Conservation (phyloP, 2,113 vertebrate genomes). For the Brienomyrus brachyistius region DNA sequence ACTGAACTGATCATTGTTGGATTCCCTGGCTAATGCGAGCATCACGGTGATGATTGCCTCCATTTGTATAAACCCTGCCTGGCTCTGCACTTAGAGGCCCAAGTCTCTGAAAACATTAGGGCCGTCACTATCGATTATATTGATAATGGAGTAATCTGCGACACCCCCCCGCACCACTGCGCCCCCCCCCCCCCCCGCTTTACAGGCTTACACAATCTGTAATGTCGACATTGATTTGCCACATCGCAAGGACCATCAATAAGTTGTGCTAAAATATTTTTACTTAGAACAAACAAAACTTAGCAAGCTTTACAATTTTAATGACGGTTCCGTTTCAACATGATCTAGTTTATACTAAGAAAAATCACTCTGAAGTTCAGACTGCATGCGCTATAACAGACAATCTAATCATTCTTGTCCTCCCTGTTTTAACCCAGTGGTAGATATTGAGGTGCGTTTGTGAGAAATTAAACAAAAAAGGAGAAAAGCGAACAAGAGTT, state of each 20-base stretch:
- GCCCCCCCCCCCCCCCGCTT: background rate
- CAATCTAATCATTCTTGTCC: background rate
- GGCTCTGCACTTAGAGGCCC: background rate
- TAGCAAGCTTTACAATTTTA: background rate
- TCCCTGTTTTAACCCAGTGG: background rate
- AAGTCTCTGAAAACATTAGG: background rate
- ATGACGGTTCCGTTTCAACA: background rate
- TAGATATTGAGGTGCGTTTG: background rate
- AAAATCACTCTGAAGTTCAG: background rate
- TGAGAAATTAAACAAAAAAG: background rate
- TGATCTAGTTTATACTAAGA: background rate
- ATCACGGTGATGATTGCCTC: background rate
- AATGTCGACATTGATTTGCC: background rate
- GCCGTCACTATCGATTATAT: background rate
- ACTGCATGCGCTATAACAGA: background rate
- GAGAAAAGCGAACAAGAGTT: background rate
- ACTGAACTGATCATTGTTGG: background rate
- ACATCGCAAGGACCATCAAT: background rate
- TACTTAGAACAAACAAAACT: background rate
- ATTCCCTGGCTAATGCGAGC: background rate
- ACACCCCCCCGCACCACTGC: background rate
- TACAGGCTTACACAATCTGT: background rate
- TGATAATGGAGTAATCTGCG: background rate
- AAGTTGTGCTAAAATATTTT: background rate
- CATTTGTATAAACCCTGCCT: background rate